Percentiles rank a stretch among this genome's conserved stretches.
These are phyloP conservation scores for Oryzias melastigma DNA, from an alignment of 2,113 vertebrate genomes.

Conservation along the genomic window DNA sequence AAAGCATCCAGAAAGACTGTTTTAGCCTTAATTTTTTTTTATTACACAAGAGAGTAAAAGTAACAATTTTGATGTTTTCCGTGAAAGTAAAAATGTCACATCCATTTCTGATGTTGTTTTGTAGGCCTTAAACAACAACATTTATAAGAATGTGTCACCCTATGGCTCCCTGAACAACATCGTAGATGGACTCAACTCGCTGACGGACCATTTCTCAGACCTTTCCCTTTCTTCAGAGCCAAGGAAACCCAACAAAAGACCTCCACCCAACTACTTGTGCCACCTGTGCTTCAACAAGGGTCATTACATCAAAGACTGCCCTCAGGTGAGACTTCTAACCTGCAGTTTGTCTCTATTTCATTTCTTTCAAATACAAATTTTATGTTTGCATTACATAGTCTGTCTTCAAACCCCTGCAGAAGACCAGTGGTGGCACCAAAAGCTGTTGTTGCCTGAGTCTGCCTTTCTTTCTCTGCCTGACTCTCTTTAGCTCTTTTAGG, in stretches of 20 bases:
- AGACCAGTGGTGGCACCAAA: conserved; percentile 31
- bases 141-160: conserved; percentile 93
- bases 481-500: conserved; percentile 37
- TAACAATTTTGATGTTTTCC: not conserved
- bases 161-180: conserved; percentile 98
- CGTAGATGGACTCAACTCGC: conserved; percentile 94
- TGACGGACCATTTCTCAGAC: conserved; percentile 98
- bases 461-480: conserved; percentile 15
- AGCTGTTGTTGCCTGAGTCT: conserved; percentile 25
- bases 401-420: conserved; percentile 17
- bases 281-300: conserved; percentile 99
- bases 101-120: conserved; percentile 28
- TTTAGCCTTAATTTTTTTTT: conserved; percentile 2
- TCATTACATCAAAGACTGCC: conserved; percentile 99
- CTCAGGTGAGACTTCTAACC: conserved; percentile 85
- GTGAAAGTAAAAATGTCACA: not conserved
- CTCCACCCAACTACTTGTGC: conserved; percentile 97
- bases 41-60: conserved; percentile 37
- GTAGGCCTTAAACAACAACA: conserved; percentile 90
- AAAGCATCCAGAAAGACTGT: conserved; percentile 47
- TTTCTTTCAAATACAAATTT: not conserved
- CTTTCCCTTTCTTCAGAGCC: conserved; percentile 93
- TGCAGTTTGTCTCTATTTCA: not conserved
- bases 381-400: conserved; percentile 3
- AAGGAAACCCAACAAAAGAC: conserved; percentile 96